These are phyloP conservation scores for Leptoclinus maculatus DNA, from an alignment of 2,797 vertebrate species.

Conservation along the genomic window DNA sequence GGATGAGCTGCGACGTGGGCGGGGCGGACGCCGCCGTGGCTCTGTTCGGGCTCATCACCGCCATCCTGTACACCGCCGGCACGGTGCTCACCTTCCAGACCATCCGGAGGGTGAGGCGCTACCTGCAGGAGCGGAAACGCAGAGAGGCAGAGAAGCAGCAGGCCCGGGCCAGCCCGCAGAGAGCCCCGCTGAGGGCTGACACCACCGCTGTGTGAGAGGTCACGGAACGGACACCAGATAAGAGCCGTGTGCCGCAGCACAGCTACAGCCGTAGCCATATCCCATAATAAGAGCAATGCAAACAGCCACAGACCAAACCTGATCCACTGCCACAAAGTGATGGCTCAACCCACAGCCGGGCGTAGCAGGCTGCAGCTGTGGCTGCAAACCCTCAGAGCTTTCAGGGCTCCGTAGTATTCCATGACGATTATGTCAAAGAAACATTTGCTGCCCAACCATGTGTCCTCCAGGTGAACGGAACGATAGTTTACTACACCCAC, in stretches of 20 bases:
- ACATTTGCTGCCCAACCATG: background rate
- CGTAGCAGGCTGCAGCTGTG: background rate
- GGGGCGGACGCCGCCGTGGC: slow-evolving; percentile 91
- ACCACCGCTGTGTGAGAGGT: slow-evolving; percentile 67
- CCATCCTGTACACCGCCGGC: slow-evolving; percentile 87
- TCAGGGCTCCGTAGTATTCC: background rate
- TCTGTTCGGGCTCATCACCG: slow-evolving; percentile 89
- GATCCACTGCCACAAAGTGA: too few relatives aligned
- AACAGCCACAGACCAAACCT: too few relatives aligned
- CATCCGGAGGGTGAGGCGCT: slow-evolving; percentile 71
- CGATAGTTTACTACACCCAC: background rate
- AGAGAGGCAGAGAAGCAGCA: slow-evolving; percentile 38
- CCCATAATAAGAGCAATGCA: too few relatives aligned
- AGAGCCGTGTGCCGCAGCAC: background rate
- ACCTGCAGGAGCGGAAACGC: slow-evolving; percentile 61
- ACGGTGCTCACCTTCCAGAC: slow-evolving; percentile 81
- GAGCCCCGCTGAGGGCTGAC: slow-evolving; percentile 47
- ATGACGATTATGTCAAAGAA: background rate
- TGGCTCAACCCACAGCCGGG: too few relatives aligned
- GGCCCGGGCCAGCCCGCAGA: slow-evolving; percentile 13
- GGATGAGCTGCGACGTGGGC: slow-evolving; percentile 92
- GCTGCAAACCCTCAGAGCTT: background rate
- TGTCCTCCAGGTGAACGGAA: background rate
- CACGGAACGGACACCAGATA: background rate
- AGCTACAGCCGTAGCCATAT: too few relatives aligned